Conservation (phyloP, 2,113 vertebrate genomes). For the Phaetusa simplex region DNA sequence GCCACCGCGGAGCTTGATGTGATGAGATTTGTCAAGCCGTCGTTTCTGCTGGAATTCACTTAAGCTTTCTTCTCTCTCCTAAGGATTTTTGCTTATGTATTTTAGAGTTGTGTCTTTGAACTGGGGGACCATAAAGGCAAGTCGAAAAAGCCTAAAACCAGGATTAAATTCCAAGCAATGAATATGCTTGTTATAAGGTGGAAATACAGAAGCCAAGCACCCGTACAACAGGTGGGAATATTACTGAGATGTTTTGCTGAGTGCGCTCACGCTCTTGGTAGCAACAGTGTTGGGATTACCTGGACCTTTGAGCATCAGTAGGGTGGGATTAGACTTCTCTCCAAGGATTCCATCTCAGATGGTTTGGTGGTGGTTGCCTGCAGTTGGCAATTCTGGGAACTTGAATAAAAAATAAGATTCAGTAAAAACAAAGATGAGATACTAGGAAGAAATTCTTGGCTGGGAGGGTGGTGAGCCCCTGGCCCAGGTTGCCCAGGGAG, state of each 20-base stretch:
- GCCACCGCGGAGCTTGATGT: background rate
- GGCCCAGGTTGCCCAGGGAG: background rate
- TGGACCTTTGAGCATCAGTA: background rate
- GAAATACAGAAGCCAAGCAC: background rate
- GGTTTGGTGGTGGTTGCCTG: background rate
- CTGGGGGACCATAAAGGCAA: background rate
- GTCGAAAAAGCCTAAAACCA: background rate
- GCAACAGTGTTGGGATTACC: background rate
- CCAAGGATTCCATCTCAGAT: background rate
- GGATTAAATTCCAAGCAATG: background rate
- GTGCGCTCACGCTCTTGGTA: fast-evolving
- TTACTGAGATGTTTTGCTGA: fast-evolving
- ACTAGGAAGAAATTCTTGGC: background rate
- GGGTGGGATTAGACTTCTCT: background rate
- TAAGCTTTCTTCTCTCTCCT: background rate
- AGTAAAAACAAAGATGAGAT: background rate
- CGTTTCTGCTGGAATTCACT: background rate
- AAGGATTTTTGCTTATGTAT: background rate
- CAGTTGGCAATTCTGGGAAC: background rate
- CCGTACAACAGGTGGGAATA: background rate
- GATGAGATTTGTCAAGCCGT: constrained; percentile 17
- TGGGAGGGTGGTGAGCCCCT: background rate
- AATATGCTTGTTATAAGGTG: background rate
- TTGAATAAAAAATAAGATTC: background rate
- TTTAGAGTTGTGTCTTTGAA: background rate